Evolutionary conservation across 2,888 invertebrate genomes (phyloP), one percentile per base, ranked within the genome.

Genomic region (Drosophila emarginata): DNA sequence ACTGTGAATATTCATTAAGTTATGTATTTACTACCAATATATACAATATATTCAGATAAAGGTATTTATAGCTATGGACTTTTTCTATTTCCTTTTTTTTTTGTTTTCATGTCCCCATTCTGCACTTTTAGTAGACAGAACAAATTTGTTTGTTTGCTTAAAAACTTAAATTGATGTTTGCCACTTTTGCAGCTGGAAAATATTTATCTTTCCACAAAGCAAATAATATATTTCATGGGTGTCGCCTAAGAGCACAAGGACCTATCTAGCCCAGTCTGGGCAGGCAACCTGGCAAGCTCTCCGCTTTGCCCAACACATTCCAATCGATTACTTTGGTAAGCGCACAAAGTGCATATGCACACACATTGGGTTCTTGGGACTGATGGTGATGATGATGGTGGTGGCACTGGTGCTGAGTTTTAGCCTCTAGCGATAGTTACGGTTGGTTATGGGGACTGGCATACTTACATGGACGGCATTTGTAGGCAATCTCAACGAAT

Each of bases 401-500:
- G 1, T 45, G 21, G 18, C 12, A 21, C 11, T 45, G 9, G 11
- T 21, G 18, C 56, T 39, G 39, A 39, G n/a, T 32, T 39, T 18
- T 7, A 18, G 23, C 18, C 23, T 5, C 56, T 36, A 32, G 45
- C 11, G 11, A 21, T 45, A 12, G 40, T 21, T 45, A 45, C 45
- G 40, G 40, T 45, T 45, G 11, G 45, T 50, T 14, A 15, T 18
- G 5, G 32, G 9, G 11, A n/a, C 18, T 60, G 45, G 45, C 71
- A 78, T 89, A 96, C 96, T 97, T 93, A 98, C 98, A 97, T 90
- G 99, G 99, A 92, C 97, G 95, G 93, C 99, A 99, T 93, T 98
- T 98, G 93, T 97, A 99, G 84, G 97, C 97, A 77, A 98, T 97
- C 93, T 98, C 97, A 79, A 98, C 96, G 93, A 97, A 98, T 92